Base-by-base conservation (phyloP, 2,888 invertebrate genomes). In the Acanthosepion esculentum region DNA sequence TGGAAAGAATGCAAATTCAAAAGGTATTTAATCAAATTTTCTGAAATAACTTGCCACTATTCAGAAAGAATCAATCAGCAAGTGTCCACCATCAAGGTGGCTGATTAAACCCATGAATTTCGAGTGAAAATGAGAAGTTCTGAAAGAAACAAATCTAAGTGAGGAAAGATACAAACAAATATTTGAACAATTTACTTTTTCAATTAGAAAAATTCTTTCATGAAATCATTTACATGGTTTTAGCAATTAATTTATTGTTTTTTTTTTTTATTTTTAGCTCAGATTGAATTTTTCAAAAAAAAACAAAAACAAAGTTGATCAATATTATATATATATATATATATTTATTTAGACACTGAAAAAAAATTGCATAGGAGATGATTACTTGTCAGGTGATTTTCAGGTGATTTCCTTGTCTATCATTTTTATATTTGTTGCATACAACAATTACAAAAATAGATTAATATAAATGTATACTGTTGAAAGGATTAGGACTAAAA, bases 131-230 rank as follows among this genome's bases (percentile, higher is more conserved):
- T 33, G 5, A 78, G 78, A 78, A 23, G n/a, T 12, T 15, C 7
- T 33, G 18, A 78, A n/a, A 33, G 41, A 41, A 41, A 41, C 41
- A 41, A 41, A 41, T 41, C 41, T 41, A 41, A 41, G 26, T 12
- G 78, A 12, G 10, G n/a, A 12, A n/a, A 15, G n/a, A 15, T n/a
- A n/a, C 5, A n/a, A 78, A 78, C 29, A 78, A 78, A 78, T n/a
- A 78, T 78, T 78, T 78, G 78, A 78, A 78, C 7, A 78, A 78
- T 33, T 78, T 78, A 78, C n/a, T 12, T 78, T 78, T 78, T 33
- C 33, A 78, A 78, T 78, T 78, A 78, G 78, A 78, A 78, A n/a
- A 33, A n/a, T 78, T 78, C 78, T 78, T n/a, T 78, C 78, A n/a
- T n/a, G n/a, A n/a, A 78, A 78, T 78, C 33, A n/a, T 78, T 78